phyloP scores from a whole-genome alignment of 2,888 invertebrate genomes.

The Pyralis farinalis region DNA sequence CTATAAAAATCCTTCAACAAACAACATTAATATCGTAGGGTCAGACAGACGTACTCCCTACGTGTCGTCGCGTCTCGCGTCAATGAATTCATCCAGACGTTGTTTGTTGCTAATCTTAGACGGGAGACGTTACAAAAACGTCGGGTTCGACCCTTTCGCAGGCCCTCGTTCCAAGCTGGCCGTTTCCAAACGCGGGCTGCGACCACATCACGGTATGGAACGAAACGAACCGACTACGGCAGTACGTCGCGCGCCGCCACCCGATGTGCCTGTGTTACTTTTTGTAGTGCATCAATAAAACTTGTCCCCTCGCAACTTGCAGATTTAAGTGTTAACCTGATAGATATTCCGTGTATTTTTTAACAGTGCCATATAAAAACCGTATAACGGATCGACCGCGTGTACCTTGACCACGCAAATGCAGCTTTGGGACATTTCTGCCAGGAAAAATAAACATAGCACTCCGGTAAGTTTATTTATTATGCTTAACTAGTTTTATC shows the following conservation, averaged over 20 bases:
- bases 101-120: constrained; percentile 68
- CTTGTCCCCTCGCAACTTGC: constrained; percentile 47
- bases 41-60: constrained; percentile 10
- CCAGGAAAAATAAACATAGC: constrained; percentile 68
- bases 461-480: constrained; percentile 66
- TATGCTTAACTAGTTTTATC: constrained; percentile 22
- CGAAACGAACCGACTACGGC: constrained; percentile 27
- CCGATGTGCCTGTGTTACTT: constrained; percentile 43
- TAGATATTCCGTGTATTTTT: constrained; percentile 45
- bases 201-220: constrained; percentile 34
- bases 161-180: constrained; percentile 47
- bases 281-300: constrained; percentile 30
- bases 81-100: constrained; percentile 50
- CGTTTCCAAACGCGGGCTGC: constrained; percentile 33
- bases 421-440: constrained; percentile 52
- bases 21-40: neutral
- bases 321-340: constrained; percentile 47
- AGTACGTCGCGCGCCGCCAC: constrained; percentile 61
- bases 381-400: constrained; percentile 46
- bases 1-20: neutral
- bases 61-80: constrained; percentile 30
- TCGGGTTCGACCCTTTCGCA: constrained; percentile 62
- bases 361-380: constrained; percentile 43
- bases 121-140: constrained; percentile 65
- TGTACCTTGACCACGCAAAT: constrained; percentile 54